These are phyloP conservation scores for Drosophila meridiana DNA, from an alignment of 2,888 invertebrate genomes.

Conservation along the genomic window DNA sequence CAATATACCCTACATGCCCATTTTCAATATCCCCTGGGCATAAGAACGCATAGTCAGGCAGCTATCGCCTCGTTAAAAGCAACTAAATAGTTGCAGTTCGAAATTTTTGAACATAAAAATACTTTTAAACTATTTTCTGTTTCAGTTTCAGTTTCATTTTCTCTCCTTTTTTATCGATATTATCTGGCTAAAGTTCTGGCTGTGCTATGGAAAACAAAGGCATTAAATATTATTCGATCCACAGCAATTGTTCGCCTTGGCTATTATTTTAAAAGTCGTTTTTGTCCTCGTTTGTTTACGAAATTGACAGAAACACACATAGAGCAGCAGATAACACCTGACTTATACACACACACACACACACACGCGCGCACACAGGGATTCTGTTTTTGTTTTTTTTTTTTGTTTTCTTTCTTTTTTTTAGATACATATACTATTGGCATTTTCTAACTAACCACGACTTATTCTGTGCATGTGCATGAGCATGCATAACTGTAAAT, in stretches of 20 bases:
- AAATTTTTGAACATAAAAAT: neutral
- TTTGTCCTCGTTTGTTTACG: constrained; percentile 65
- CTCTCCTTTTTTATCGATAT: neutral
- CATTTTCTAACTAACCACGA: constrained; percentile 71
- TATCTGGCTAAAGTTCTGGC: neutral
- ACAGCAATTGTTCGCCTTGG: constrained; percentile 23
- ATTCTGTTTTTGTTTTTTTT: neutral
- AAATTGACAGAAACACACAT: constrained; percentile 50
- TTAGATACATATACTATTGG: constrained; percentile 59
- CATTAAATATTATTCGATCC: constrained; percentile 25
- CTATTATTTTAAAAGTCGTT: constrained; percentile 36
- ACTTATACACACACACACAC: neutral
- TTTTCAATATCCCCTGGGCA: neutral
- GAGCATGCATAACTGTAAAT: constrained; percentile 17
- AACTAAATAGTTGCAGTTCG: neutral
- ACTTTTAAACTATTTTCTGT: neutral
- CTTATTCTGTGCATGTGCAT: constrained; percentile 28
- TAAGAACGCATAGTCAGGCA: neutral
- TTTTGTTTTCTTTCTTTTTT: constrained; percentile 5
- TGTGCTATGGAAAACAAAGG: constrained; percentile 14
- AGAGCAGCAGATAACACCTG: constrained; percentile 13
- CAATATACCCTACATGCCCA: neutral
- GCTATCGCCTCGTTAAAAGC: neutral
- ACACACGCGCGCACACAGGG: neutral
- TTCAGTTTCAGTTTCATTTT: neutral